phyloP scores from a whole-genome alignment of 2,797 vertebrate species.

The Poecile montanus region DNA sequence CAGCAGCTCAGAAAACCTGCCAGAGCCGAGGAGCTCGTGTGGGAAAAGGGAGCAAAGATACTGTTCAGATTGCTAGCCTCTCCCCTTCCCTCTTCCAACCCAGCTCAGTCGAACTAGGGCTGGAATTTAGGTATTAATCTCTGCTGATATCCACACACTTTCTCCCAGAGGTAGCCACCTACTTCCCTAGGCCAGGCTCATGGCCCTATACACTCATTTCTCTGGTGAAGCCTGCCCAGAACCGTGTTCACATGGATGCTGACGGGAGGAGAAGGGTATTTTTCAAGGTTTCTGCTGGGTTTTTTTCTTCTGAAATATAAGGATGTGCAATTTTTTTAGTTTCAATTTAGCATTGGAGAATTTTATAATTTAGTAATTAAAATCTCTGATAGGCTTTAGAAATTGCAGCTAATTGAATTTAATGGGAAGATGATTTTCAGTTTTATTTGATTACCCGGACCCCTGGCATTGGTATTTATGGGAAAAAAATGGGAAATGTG shows the following conservation, averaged over 20 bases:
- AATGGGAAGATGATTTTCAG: constrained; percentile 99
- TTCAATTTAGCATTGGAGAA: constrained; percentile 99
- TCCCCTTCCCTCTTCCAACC: neutral
- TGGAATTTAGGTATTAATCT: neutral
- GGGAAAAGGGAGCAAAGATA: neutral
- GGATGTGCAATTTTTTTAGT: constrained; percentile 96
- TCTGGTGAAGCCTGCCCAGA: constrained; percentile 17
- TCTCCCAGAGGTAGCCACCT: neutral
- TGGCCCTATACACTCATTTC: neutral
- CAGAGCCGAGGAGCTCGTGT: neutral
- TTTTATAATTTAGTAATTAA: constrained; percentile 99
- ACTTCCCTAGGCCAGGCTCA: neutral
- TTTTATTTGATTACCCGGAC: constrained; percentile 99
- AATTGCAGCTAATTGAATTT: constrained; percentile 99
- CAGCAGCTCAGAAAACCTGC: neutral
- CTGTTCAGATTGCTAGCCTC: neutral
- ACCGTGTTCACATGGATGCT: neutral
- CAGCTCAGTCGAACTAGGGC: neutral
- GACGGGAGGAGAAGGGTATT: constrained; percentile 73
- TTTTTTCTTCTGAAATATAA: constrained; percentile 86
- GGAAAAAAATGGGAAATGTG: constrained; percentile 99
- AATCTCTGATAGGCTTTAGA: constrained; percentile 99
- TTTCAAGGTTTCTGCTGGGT: constrained; percentile 86
- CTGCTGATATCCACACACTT: neutral
- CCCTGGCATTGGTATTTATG: constrained; percentile 99